Evolutionary conservation across 2,797 vertebrate genomes (phyloP).

Genomic region (Takifugu rubripes): DNA sequence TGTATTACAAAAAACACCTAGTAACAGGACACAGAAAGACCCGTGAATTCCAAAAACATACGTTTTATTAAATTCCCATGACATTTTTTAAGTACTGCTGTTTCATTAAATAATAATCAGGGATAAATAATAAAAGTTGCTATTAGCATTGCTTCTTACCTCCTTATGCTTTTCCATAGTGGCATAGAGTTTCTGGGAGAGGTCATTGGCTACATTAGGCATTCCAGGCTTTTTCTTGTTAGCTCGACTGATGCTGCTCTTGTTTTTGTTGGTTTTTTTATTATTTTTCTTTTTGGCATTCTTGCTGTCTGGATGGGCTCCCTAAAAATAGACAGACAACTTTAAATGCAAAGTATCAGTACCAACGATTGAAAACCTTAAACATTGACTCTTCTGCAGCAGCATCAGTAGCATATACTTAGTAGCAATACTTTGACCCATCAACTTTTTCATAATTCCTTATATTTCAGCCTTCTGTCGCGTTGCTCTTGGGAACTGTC

Average conservation of each 20-base stretch:
- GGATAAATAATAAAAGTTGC: neutral
- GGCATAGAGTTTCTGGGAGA: slow-evolving; percentile 98
- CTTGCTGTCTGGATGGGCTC: slow-evolving; percentile 82
- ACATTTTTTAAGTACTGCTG: too few species aligned
- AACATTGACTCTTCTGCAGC: too few species aligned
- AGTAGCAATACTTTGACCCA: too few species aligned
- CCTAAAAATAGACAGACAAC: slow-evolving; percentile 59
- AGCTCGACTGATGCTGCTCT: slow-evolving; percentile 91
- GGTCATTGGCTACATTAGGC: slow-evolving; percentile 96
- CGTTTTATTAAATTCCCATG: too few species aligned
- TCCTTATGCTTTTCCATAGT: slow-evolving; percentile 99
- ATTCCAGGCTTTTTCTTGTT: slow-evolving; percentile 98
- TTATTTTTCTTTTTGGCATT: slow-evolving; percentile 95
- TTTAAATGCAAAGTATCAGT: slow-evolving; percentile 4
- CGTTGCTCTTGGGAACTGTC: too few species aligned
- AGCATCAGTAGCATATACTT: too few species aligned
- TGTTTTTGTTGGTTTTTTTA: slow-evolving; percentile 98
- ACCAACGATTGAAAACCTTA: too few species aligned
- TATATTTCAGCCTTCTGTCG: too few species aligned
- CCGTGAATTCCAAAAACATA: too few species aligned
- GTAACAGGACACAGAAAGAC: slow-evolving; percentile 4
- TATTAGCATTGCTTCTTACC: slow-evolving; percentile 64
- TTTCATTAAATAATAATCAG: neutral
- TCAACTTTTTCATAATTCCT: too few species aligned
- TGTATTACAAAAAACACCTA: slow-evolving; percentile 99